Evolutionary conservation across 2,888 invertebrate genomes (phyloP).

Genomic region (Mesorhabditis spiculigera): DNA sequence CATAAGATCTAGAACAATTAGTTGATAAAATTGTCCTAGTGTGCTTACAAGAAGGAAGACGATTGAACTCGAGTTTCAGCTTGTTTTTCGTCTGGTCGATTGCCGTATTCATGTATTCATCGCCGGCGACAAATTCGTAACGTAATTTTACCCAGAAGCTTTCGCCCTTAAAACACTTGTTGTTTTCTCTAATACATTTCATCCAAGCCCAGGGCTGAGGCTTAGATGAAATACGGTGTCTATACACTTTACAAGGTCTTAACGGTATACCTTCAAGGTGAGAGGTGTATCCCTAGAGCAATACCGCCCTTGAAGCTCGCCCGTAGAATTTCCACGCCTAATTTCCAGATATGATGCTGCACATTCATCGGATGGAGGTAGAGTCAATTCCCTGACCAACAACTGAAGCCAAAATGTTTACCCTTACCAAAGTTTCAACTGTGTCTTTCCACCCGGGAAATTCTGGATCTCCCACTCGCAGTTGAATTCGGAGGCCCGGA

Average conservation of each 20-base stretch:
- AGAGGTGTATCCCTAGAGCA: conserved; percentile 16
- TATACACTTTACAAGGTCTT: no score
- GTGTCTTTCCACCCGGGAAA: conserved; percentile 22
- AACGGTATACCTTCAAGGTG: no score
- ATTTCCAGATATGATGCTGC: conserved; percentile 48
- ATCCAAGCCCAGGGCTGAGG: no score
- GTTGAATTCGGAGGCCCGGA: conserved; percentile 20
- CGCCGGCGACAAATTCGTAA: not conserved
- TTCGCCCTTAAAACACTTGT: not conserved
- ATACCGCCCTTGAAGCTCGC: conserved; percentile 33
- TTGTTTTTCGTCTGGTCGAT: no score
- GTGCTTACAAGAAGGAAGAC: no score
- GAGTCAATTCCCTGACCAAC: conserved; percentile 11
- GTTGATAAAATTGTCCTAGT: no score
- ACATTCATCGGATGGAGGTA: conserved; percentile 38
- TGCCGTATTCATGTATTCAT: not conserved
- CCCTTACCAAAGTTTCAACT: not conserved
- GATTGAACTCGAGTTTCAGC: no score
- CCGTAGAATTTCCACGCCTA: conserved; percentile 36
- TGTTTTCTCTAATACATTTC: no score
- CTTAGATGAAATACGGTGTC: no score
- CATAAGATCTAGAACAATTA: no score
- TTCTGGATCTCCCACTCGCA: conserved; percentile 37
- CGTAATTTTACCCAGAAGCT: not conserved
- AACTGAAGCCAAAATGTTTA: not conserved